Base-by-base conservation (phyloP, 2,113 vertebrate species). In the Psilopsiagon aurifrons region DNA sequence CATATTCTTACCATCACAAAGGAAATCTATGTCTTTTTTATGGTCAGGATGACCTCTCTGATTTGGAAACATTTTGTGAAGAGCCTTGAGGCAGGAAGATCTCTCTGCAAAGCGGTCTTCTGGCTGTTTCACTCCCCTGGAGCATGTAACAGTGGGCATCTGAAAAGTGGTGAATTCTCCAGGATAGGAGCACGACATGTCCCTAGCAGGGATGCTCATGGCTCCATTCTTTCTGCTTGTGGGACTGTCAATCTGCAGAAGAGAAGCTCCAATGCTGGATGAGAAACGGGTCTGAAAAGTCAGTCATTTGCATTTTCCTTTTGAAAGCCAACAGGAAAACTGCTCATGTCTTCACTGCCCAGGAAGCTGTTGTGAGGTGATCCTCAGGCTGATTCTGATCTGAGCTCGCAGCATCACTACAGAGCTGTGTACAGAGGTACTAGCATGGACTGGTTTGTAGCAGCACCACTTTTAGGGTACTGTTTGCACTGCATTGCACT, bases 351-450 rank as follows among this genome's bases (percentile, higher is more conserved):
- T 68, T 76, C 39, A 64, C n/a, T 86, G 47, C 33, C 60, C 57
- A 68, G 27, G 7, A 54, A 22, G 4, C 4, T n/a, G 60, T 54
- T 31, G 13, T 8, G 11, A 0, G 0, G 54, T 57, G 33, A 67
- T 81, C 16, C 68, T 29, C 44, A 29, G 17, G 17, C 17, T 82
- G 62, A 41, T 78, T 47, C 43, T 46, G 35, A 39, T 13, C 31
- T 77, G 81, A 47, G 47, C 63, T 68, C 49, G 35, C 6, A 2
- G 37, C 78, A 59, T 33, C 77, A 27, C 46, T 66, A 6, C 20
- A 35, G 41, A 62, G 29, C 2, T 28, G 41, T 1, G 0, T 22
- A 7, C 2, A 22, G 43, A 55, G 25, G 2, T 43, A 52, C 29
- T 27, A 15, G 19, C 39, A 24, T 13, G 68, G 24, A 17, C 25